phyloP scores from a whole-genome alignment of 2,797 vertebrate species.

The Sebastolobus alascanus region DNA sequence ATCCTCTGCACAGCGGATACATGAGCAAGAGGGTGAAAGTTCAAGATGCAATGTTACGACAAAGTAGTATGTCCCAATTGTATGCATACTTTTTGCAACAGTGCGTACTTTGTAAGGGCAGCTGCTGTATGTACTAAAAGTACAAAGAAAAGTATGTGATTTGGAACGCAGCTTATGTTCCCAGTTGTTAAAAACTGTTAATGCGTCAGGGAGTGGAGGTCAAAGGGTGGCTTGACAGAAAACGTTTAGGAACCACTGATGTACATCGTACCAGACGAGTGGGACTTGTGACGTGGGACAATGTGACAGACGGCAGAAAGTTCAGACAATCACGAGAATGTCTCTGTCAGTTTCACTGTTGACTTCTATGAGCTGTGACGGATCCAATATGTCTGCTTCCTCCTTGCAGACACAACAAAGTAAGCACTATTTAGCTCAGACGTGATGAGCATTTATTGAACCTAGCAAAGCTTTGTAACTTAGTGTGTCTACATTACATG shows the following conservation, averaged over 20 bases:
- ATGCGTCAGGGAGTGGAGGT: background rate
- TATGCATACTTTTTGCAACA: too few species aligned
- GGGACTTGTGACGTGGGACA: too few species aligned
- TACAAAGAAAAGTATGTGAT: too few species aligned
- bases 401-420: background rate
- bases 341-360: background rate
- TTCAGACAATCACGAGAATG: background rate
- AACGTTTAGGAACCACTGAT: background rate
- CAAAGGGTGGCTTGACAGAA: background rate
- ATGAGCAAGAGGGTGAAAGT: too few species aligned
- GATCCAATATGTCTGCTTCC: background rate
- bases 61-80: too few species aligned
- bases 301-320: background rate
- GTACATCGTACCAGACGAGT: background rate
- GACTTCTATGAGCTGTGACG: background rate
- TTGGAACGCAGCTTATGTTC: background rate
- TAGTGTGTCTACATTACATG: background rate
- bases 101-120: too few species aligned
- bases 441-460: slow-evolving; percentile 12
- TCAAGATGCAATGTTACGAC: too few species aligned
- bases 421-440: slow-evolving; percentile 29
- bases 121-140: too few species aligned
- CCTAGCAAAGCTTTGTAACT: background rate
- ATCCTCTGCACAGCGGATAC: too few species aligned
- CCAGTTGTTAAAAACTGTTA: background rate